These are phyloP conservation scores for Amphipoea oculea DNA, from an alignment of 2,888 invertebrate genomes.

Conservation along the genomic window DNA sequence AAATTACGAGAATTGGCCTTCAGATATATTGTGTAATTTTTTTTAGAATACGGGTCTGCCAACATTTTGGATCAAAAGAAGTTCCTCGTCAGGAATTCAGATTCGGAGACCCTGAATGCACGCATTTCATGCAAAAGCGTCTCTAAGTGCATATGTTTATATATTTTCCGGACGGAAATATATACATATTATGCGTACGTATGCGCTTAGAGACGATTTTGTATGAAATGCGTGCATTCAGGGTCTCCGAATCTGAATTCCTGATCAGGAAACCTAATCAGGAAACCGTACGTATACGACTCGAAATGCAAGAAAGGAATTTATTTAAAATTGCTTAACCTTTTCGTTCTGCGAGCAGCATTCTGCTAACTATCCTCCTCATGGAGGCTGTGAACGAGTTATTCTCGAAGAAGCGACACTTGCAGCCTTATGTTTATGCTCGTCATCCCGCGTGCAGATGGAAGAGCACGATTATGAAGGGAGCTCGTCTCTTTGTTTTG, in stretches of 20 bases:
- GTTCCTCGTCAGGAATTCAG: background rate
- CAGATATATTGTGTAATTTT: background rate
- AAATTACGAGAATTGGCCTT: no score
- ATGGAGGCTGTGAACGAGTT: slow-evolving; percentile 8
- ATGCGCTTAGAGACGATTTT: no score
- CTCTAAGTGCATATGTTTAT: no score
- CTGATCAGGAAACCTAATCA: no score
- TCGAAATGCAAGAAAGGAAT: background rate
- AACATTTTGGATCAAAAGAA: background rate
- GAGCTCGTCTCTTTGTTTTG: background rate
- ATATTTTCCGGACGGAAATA: no score
- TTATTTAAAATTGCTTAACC: background rate
- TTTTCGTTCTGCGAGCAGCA: background rate
- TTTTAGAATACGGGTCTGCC: background rate
- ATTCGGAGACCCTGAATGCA: no score
- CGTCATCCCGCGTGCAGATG: slow-evolving; percentile 8
- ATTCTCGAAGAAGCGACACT: slow-evolving; percentile 7
- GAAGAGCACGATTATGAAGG: background rate
- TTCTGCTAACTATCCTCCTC: background rate
- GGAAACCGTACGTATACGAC: no score
- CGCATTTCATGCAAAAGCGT: no score
- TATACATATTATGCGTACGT: no score
- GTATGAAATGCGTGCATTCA: no score
- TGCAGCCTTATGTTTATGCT: background rate
- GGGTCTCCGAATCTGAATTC: no score